Percentiles rank a stretch among this genome's conserved stretches.
These are phyloP conservation scores for Noctua comes DNA, from an alignment of 2,888 invertebrate species.

Conservation along the genomic window DNA sequence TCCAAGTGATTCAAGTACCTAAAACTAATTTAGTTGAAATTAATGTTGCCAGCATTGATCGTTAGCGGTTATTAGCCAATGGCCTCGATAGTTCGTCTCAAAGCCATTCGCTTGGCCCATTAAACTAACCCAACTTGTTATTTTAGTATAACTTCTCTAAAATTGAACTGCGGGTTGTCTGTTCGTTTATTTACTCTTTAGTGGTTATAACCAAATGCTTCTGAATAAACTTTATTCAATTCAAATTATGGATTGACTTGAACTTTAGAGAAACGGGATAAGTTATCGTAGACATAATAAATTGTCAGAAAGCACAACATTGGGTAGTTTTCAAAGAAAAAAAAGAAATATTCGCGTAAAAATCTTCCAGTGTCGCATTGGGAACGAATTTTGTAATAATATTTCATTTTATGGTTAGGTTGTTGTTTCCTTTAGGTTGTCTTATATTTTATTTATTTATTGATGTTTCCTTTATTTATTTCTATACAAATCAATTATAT, in stretches of 20 bases:
- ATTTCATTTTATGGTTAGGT: not conserved
- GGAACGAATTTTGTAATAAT: no score
- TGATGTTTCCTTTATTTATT: no score
- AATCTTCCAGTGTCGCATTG: not conserved
- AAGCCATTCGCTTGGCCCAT: conserved; percentile 21
- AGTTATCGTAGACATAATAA: not conserved
- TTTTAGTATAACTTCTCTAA: conserved; percentile 30
- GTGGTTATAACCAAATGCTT: not conserved
- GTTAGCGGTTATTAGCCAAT: conserved; percentile 42
- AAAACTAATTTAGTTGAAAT: conserved; percentile 37
- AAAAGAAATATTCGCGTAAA: not conserved
- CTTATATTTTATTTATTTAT: not conserved
- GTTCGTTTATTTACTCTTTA: conserved; percentile 21
- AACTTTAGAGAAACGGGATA: not conserved
- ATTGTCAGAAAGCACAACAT: not conserved
- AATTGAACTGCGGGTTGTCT: conserved; percentile 31
- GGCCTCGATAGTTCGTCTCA: conserved; percentile 23
- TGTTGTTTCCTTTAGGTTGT: not conserved
- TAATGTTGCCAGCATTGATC: conserved; percentile 30
- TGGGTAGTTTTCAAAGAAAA: not conserved
- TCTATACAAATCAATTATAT: no score
- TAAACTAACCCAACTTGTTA: conserved; percentile 31
- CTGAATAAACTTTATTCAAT: conserved; percentile 14
- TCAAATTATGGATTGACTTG: not conserved
- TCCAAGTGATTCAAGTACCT: conserved; percentile 17